Percentiles rank a stretch among this genome's conserved stretches.
Evolutionary conservation across 2,797 vertebrate species (phyloP).

Genomic region (Arnoldichthys spilopterus): DNA sequence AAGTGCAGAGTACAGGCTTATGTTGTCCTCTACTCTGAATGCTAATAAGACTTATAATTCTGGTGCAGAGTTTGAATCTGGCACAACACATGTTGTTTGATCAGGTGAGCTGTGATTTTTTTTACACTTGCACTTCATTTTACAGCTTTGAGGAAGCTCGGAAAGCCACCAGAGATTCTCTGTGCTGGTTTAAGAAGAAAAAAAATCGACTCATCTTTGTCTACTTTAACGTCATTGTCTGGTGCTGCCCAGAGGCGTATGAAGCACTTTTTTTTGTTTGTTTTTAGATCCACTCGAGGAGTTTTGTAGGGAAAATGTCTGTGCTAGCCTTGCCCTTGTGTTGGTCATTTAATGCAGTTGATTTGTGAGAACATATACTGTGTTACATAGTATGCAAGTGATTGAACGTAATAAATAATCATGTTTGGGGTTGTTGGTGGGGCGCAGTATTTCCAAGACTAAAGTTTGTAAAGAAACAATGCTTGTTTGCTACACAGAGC

Average conservation of each 20-base stretch:
- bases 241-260: neutral
- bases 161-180: neutral
- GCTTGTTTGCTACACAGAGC: neutral
- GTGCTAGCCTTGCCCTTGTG: neutral
- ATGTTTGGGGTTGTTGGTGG: neutral
- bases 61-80: conserved; percentile 8
- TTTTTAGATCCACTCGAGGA: neutral
- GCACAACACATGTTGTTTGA: neutral
- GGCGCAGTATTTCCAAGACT: neutral
- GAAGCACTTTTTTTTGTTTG: neutral
- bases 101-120: neutral
- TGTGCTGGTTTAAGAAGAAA: neutral
- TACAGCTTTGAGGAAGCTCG: neutral
- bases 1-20: neutral
- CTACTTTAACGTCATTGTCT: neutral
- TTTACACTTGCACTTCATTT: neutral
- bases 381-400: neutral
- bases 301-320: neutral
- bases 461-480: neutral
- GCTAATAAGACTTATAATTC: neutral
- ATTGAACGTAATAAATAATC: neutral
- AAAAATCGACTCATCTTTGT: neutral
- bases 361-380: neutral
- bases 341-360: neutral
- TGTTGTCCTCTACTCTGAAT: conserved; percentile 4